Evolutionary conservation across 2,888 invertebrate genomes (phyloP).

Genomic region (Drosophila maculinotata): DNA sequence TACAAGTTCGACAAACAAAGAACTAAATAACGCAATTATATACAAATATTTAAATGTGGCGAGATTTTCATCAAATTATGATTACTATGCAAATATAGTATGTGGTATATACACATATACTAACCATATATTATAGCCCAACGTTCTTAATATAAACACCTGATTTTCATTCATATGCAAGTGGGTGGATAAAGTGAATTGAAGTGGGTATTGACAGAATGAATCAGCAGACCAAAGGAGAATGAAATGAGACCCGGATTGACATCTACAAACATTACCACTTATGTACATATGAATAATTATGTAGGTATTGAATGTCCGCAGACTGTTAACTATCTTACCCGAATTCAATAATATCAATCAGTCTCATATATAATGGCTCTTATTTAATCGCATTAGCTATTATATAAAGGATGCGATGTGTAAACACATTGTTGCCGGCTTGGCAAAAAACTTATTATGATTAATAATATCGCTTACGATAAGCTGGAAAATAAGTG

Average conservation of each 20-base stretch:
- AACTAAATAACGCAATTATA: constrained; percentile 25
- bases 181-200: constrained; percentile 14
- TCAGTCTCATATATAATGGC: constrained; percentile 6
- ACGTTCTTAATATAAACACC: constrained; percentile 10
- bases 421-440: constrained; percentile 20
- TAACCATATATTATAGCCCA: not conserved
- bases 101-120: not conserved
- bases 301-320: constrained; percentile 15
- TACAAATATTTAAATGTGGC: constrained; percentile 20
- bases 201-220: constrained; percentile 16
- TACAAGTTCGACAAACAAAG: constrained; percentile 16
- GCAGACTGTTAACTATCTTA: constrained; percentile 1
- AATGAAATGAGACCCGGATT: constrained; percentile 21
- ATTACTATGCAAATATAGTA: constrained; percentile 19
- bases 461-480: constrained; percentile 14
- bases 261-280: constrained; percentile 18
- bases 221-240: constrained; percentile 19
- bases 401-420: constrained; percentile 26
- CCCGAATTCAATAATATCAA: too few relatives aligned
- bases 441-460: constrained; percentile 12
- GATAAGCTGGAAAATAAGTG: constrained; percentile 11
- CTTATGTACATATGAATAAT: constrained; percentile 12
- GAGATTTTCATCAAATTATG: constrained; percentile 11
- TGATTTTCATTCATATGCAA: constrained; percentile 22
- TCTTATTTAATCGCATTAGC: constrained; percentile 16